phyloP scores from a whole-genome alignment of 2,113 vertebrate species.

The Passerina amoena region DNA sequence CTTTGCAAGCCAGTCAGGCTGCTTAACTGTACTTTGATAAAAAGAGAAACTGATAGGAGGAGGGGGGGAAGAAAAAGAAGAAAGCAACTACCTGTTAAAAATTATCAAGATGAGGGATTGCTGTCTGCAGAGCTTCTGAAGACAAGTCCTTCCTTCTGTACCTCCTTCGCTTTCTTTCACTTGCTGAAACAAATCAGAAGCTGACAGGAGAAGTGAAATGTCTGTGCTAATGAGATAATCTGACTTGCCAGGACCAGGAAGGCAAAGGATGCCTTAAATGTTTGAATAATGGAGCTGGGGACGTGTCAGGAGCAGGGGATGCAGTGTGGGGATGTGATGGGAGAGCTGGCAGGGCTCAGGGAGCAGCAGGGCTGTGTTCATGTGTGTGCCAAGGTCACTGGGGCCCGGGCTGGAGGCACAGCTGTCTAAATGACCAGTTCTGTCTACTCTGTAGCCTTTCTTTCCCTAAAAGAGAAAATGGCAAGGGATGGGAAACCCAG shows the following conservation, averaged over 20 bases:
- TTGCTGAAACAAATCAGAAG: neutral
- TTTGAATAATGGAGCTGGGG: neutral
- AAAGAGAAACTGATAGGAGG: neutral
- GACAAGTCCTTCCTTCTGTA: neutral
- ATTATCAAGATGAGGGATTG: neutral
- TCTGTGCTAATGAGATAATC: constrained; percentile 5
- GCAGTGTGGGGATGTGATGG: neutral
- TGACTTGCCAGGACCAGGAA: neutral
- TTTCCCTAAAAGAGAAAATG: neutral
- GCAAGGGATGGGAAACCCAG: neutral
- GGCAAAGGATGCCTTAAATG: neutral
- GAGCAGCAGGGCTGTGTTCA: rapidly evolving
- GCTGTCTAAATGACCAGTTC: neutral
- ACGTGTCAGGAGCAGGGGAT: neutral
- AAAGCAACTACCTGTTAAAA: constrained; percentile 14
- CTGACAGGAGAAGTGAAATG: neutral
- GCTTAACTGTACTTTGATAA: neutral
- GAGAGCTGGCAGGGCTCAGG: neutral
- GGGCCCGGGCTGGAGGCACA: neutral
- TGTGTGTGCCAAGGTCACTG: neutral
- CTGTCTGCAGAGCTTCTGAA: neutral
- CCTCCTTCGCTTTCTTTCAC: neutral
- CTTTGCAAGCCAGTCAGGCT: neutral
- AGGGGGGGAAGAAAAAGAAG: neutral
- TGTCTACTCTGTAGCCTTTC: neutral